Evolutionary conservation across 2,797 vertebrate species (phyloP).

Genomic region (Sebastes dallii): DNA sequence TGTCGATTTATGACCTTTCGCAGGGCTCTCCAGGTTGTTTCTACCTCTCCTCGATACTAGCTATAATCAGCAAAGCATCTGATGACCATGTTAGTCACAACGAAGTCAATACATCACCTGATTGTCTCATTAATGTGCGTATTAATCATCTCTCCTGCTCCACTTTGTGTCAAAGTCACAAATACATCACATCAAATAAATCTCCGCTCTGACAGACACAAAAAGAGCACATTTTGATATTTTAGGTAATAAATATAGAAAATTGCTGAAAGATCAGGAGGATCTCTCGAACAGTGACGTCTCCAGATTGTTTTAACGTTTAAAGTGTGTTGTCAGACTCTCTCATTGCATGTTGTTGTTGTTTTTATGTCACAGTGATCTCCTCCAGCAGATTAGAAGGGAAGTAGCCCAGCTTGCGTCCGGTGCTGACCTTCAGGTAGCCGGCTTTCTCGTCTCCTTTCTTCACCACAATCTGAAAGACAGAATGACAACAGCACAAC

Average conservation of each 20-base stretch:
- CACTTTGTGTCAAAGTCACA: conserved; percentile 3
- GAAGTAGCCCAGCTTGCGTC: conserved; percentile 95
- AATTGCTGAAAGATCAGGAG: neutral
- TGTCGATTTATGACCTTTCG: neutral
- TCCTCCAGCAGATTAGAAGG: conserved; percentile 92
- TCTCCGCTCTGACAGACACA: neutral
- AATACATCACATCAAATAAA: neutral
- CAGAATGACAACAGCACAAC: neutral
- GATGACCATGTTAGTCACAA: neutral
- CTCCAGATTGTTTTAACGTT: neutral
- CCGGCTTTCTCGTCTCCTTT: conserved; percentile 86
- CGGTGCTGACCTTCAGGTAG: conserved; percentile 93
- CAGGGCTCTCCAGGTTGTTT: neutral
- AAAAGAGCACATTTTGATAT: neutral
- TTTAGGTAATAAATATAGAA: neutral
- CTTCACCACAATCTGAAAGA: conserved; percentile 80
- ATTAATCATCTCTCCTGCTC: neutral
- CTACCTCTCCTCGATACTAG: neutral
- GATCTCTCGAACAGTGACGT: neutral
- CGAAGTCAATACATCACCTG: neutral
- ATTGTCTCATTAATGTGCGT: neutral
- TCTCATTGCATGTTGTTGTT: neutral
- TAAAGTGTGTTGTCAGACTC: neutral
- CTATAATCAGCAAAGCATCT: neutral
- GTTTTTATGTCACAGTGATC: conserved; percentile 79